Conservation (phyloP, 1,140 invertebrate genomes). For the Probaryconus sp. region DNA sequence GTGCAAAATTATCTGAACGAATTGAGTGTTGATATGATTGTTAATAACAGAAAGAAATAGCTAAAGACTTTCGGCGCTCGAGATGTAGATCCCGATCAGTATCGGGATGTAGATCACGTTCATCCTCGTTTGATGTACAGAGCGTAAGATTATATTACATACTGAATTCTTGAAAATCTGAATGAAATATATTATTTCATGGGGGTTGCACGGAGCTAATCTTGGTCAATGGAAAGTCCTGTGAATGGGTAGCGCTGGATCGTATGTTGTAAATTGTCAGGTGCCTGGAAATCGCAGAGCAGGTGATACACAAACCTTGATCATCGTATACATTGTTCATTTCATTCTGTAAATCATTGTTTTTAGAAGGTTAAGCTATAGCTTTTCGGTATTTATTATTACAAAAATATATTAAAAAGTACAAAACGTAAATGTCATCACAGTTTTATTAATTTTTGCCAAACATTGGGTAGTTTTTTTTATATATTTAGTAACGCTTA, state of each 20-base stretch:
- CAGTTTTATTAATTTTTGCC: too few relatives aligned
- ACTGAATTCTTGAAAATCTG: conserved; percentile 57
- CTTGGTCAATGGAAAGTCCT: conserved; percentile 63
- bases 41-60: too few relatives aligned
- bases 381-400: too few relatives aligned
- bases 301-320: conserved; percentile 55
- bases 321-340: conserved; percentile 6
- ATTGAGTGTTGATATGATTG: too few relatives aligned
- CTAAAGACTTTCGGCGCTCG: too few relatives aligned
- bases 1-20: too few relatives aligned
- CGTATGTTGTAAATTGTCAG: conserved; percentile 51
- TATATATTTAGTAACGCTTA: too few relatives aligned
- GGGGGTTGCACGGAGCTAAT: conserved; percentile 57
- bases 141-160: conserved; percentile 40
- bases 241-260: conserved; percentile 62
- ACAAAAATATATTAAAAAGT: too few relatives aligned
- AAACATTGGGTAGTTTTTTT: too few relatives aligned
- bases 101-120: too few relatives aligned
- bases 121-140: conserved; percentile 1
- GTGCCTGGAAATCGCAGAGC: conserved; percentile 53
- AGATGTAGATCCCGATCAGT: background rate
- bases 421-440: too few relatives aligned
- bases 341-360: conserved; percentile 30
- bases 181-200: conserved; percentile 64
- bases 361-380: conserved; percentile 13